These are phyloP conservation scores for Saturnia pavonia DNA, from an alignment of 2,888 invertebrate species.

Conservation along the genomic window DNA sequence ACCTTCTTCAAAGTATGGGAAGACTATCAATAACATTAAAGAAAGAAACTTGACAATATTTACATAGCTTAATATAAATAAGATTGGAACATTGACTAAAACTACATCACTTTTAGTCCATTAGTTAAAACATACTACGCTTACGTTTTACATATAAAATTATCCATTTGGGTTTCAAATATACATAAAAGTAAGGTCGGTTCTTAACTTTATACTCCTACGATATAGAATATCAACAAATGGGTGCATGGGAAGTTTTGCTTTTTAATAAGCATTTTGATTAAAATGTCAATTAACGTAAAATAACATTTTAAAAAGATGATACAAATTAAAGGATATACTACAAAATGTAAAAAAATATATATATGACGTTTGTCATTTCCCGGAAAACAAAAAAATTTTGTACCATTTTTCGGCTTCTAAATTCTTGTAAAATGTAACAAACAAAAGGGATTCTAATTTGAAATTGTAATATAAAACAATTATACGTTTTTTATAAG, in stretches of 20 bases:
- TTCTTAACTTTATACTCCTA: too few species aligned
- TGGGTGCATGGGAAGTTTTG: not conserved
- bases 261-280: too few species aligned
- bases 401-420: slow-evolving; percentile 28
- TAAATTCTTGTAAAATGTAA: slow-evolving; percentile 44
- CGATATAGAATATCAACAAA: too few species aligned
- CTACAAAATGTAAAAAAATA: not conserved
- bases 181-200: not conserved
- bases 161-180: not conserved
- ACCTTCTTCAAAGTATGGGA: not conserved
- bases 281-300: too few species aligned
- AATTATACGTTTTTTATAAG: slow-evolving; percentile 33
- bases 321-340: not conserved
- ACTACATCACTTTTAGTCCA: not conserved
- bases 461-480: slow-evolving; percentile 35
- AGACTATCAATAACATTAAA: not conserved
- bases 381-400: not conserved
- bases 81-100: not conserved
- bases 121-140: not conserved
- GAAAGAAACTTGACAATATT: not conserved
- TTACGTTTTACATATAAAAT: not conserved
- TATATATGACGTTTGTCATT: not conserved
- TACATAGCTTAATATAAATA: not conserved
- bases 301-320: too few species aligned
- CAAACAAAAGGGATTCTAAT: slow-evolving; percentile 23